Base-by-base conservation (phyloP, 2,888 invertebrate species). In the Drosophila pegasa region DNA sequence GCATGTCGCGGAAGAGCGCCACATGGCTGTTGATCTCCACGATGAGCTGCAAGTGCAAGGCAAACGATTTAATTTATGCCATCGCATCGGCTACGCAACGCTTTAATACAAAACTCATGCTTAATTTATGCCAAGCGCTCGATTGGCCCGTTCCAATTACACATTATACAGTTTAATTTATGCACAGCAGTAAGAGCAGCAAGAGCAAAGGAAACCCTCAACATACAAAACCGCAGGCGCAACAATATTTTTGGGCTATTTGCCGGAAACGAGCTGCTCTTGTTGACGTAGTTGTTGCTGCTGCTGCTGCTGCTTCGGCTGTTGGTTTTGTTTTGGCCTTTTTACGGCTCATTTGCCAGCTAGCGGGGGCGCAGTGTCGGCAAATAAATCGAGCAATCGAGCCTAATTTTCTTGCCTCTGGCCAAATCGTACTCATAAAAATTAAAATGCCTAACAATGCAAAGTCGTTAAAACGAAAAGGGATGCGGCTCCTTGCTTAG, bases 1-100 rank as follows among this genome's bases (percentile, higher is more conserved):
- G 94, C 91, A 96, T 94, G 92, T 97, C 97, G 58, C 97, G 95
- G 92, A 97, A 97, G 88, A 96, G 93, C 64, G 97, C 97, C 92
- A 97, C 94, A 92, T 97, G 96, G 89, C 95, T 95, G 94, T 97
- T 97, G 93, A 97, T 96, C 92, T 97, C 97, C 90, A 96, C 94
- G 91, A 97, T 96, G 90, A 97, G 94, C 98, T 98, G 94, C n/a
- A 94, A 94, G 79, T 68, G 69, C 76, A 82, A 78, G 72, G 71
- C 71, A 58, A 80, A 62, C 54, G 50, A 58, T 59, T 71, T 79
- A 83, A 82, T 80, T 87, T 83, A 88, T 82, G 83, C 80, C 38
- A 25, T n/a, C n/a, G 27, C 60, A 52, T 50, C 35, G 47, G 40
- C 31, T 64, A 40, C 27, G 16, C 56, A 25, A 29, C 35, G 66